A percentile compares a stretch with the other conserved stretches of the same genome.
These are phyloP conservation scores for Pseudolycoriella hygida DNA, from an alignment of 2,888 invertebrate genomes.

Conservation along the genomic window DNA sequence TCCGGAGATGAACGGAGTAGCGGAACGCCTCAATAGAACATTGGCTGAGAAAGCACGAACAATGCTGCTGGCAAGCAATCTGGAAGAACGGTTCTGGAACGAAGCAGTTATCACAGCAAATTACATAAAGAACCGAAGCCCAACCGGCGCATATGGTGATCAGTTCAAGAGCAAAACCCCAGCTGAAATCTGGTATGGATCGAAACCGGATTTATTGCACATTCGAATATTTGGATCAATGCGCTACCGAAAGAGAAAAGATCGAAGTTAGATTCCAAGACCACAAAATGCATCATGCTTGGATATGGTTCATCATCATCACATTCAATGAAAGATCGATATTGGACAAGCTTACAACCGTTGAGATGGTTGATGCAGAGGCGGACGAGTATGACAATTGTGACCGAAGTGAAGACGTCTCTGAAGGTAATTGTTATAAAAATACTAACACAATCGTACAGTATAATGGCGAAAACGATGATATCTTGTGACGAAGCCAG, in stretches of 20 bases:
- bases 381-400: not conserved
- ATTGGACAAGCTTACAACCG: too few relatives aligned
- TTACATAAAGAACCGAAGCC: too few relatives aligned
- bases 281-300: not conserved
- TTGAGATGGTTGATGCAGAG: not conserved
- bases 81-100: too few relatives aligned
- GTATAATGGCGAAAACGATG: too few relatives aligned
- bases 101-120: not conserved
- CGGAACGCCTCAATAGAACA: too few relatives aligned
- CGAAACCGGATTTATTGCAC: not conserved
- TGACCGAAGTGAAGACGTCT: too few relatives aligned
- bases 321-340: not conserved
- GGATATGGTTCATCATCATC: not conserved
- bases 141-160: not conserved
- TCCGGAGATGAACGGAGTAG: too few relatives aligned
- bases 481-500: too few relatives aligned
- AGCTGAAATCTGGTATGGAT: not conserved
- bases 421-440: too few relatives aligned
- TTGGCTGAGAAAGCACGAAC: too few relatives aligned
- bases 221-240: not conserved
- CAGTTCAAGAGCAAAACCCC: not conserved
- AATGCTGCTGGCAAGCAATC: too few relatives aligned
- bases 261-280: not conserved
- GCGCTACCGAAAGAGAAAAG: not conserved
- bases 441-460: too few relatives aligned